A percentile compares a stretch with the other conserved stretches of the same genome.
These are phyloP conservation scores for Siniperca knerii DNA, from an alignment of 2,113 vertebrate genomes.

Conservation along the genomic window DNA sequence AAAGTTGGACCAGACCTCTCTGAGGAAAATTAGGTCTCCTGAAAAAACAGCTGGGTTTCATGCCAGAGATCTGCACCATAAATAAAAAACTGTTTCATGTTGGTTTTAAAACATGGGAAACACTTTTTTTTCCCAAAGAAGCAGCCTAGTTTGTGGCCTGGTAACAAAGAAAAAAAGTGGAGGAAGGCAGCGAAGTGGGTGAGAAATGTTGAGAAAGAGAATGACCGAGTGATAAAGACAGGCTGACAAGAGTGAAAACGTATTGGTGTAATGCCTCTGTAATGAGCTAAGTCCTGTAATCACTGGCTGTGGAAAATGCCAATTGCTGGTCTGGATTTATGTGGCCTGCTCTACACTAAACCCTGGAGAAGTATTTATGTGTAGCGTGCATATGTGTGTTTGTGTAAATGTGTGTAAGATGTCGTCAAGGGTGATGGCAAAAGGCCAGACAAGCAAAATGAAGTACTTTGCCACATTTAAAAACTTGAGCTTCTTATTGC, in stretches of 20 bases:
- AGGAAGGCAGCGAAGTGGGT: not conserved
- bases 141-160: conserved; percentile 2
- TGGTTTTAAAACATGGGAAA: conserved; percentile 52
- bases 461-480: conserved; percentile 59
- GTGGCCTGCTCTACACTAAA: conserved; percentile 56
- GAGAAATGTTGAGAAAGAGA: conserved; percentile 22
- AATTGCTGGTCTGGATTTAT: conserved; percentile 65
- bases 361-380: conserved; percentile 59
- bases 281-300: conserved; percentile 69
- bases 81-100: conserved; percentile 24
- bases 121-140: not conserved
- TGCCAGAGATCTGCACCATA: conserved; percentile 31
- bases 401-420: conserved; percentile 49
- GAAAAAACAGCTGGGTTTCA: conserved; percentile 32
- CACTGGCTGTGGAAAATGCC: conserved; percentile 54
- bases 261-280: conserved; percentile 54
- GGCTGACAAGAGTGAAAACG: conserved; percentile 25
- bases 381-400: conserved; percentile 9
- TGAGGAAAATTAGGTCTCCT: conserved; percentile 12
- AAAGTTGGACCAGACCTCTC: conserved; percentile 24
- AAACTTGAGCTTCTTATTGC: conserved; percentile 33
- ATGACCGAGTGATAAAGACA: conserved; percentile 8
- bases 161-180: conserved; percentile 4
- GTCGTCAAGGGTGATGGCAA: conserved; percentile 68
- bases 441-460: conserved; percentile 41